phyloP scores from a whole-genome alignment of 2,113 vertebrate species.

The Hepsetus odoe region DNA sequence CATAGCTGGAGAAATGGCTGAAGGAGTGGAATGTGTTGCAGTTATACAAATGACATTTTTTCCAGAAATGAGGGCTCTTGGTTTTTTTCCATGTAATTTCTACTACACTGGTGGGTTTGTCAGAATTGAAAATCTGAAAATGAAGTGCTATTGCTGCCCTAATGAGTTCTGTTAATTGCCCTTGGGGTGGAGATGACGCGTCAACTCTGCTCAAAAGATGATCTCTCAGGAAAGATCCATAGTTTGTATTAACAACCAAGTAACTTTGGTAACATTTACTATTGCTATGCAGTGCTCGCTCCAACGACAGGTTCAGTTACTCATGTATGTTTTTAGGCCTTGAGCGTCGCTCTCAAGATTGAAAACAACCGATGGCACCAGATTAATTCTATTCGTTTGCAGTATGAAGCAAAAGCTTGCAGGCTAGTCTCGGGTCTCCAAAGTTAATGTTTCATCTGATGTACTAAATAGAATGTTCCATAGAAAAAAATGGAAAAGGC shows the following conservation, averaged over 20 bases:
- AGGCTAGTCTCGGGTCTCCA: not conserved
- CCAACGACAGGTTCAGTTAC: not conserved
- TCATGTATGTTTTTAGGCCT: not conserved
- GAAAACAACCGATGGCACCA: no score
- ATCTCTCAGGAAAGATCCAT: conserved; percentile 53
- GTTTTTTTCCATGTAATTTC: not conserved
- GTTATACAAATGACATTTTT: not conserved
- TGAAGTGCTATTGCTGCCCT: conserved; percentile 5
- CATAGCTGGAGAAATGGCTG: not conserved
- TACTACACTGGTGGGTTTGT: not conserved
- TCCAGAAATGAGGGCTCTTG: not conserved
- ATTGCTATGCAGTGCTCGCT: not conserved
- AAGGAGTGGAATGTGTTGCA: not conserved
- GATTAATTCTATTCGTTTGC: not conserved
- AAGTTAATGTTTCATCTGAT: not conserved
- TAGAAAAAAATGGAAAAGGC: not conserved
- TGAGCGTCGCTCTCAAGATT: not conserved
- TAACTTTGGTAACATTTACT: not conserved
- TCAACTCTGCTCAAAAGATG: conserved; percentile 38
- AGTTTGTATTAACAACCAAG: no score
- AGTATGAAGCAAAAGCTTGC: not conserved
- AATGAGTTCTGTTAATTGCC: not conserved
- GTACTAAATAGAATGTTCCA: not conserved
- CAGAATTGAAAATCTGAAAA: not conserved
- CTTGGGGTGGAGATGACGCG: conserved; percentile 40